Base-by-base conservation (phyloP, 2,888 invertebrate species). In the Harpagoxenus sublaevis region DNA sequence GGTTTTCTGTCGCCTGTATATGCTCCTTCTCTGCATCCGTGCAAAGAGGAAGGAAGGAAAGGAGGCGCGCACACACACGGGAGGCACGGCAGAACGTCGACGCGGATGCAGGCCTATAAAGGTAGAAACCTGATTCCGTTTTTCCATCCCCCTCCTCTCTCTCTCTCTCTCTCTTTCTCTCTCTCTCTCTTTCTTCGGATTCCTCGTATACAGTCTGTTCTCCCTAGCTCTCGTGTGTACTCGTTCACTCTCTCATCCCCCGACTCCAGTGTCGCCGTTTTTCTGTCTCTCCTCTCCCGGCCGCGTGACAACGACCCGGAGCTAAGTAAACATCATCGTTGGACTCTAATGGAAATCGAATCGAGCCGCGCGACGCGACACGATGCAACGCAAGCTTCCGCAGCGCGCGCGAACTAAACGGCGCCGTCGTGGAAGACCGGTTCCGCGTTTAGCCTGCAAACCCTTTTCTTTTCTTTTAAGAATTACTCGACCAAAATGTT, bases 361-460 rank as follows among this genome's bases (percentile, higher is more conserved):
- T 89, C 79, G 86, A 74, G 57, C 68, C 51, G 81, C 73, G 71
- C 74, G 74, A 42, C 70, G 83, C 65, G 87, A 35, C 70, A 31
- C 48, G 62, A 55, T n/a, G 15, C n/a, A n/a, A 18, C 60, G 60
- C 42, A 23, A 73, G 79, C 73, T 71, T 79, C 57, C 79, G 79
- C 70, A 57, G 71, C 39, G 84, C 60, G 57, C 71, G 66, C 48
- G 63, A 85, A 66, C 81, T 63, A 66, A 86, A 83, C 65, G 65
- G 87, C 84, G 86, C 88, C 90, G 28, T 81, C 87, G 83, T 81
- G 70, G 85, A 89, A 86, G 88, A 91, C 91, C 90, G 91, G 91
- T 90, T 89, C 55, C 39, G 35, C 78, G 51, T 63, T 63, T 55
- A 53, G 70, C 57, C 85, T 45, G 60, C 10, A 23, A 53, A 35